These are phyloP conservation scores for Cactoblastis cactorum DNA, from an alignment of 2,888 invertebrate species.

Conservation along the genomic window DNA sequence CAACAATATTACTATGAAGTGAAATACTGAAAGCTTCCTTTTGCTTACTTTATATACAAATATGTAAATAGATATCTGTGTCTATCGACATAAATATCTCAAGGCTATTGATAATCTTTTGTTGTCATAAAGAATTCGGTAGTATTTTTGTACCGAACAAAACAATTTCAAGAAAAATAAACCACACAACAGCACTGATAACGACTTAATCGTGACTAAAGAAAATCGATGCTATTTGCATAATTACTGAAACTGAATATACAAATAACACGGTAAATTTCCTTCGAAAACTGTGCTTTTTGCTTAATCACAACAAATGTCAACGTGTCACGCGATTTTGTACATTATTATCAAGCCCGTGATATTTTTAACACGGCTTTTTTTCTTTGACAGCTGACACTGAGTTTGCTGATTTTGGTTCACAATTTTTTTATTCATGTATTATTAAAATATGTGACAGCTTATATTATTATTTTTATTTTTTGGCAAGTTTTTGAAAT, in stretches of 20 bases:
- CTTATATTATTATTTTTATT: too few relatives aligned
- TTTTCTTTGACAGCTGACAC: background rate
- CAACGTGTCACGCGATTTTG: conserved; percentile 57
- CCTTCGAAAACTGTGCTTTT: conserved; percentile 43
- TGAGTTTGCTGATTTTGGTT: too few relatives aligned
- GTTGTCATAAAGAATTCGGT: background rate
- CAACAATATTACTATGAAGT: too few relatives aligned
- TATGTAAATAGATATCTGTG: too few relatives aligned
- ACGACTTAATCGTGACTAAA: conserved; percentile 47
- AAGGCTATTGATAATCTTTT: background rate
- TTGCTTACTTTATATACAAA: too few relatives aligned
- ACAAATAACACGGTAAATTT: conserved; percentile 45
- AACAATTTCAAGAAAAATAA: conserved; percentile 12
- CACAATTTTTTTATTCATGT: too few relatives aligned
- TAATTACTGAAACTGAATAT: conserved; percentile 53
- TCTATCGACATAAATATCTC: too few relatives aligned
- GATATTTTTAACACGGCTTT: conserved; percentile 1
- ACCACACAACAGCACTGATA: background rate
- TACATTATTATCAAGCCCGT: conserved; percentile 45
- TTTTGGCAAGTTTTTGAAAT: too few relatives aligned
- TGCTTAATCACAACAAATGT: conserved; percentile 41
- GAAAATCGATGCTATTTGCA: conserved; percentile 48
- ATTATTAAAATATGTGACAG: too few relatives aligned
- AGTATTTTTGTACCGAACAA: background rate
- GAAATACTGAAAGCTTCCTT: too few relatives aligned